Evolutionary conservation across 2,113 vertebrate species (phyloP).

Genomic region (Tetraodon nigroviridis): DNA sequence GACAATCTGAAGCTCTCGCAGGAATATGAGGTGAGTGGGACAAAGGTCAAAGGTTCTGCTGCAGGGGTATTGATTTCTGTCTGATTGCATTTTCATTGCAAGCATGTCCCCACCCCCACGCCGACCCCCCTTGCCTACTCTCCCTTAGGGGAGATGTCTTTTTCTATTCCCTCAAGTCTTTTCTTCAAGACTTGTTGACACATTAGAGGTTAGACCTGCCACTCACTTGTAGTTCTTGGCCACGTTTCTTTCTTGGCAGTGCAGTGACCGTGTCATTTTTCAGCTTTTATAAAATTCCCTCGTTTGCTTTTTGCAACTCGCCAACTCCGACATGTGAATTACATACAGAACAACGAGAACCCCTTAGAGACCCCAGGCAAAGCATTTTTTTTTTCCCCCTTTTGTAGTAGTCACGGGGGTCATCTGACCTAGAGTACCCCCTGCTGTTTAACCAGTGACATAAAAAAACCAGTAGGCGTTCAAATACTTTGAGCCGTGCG

Average conservation of each 20-base stretch:
- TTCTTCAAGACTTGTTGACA: not conserved
- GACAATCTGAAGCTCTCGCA: slow-evolving; percentile 98
- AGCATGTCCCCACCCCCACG: not conserved
- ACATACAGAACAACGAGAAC: no score
- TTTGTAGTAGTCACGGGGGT: not conserved
- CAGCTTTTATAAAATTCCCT: no score
- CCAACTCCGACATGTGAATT: no score
- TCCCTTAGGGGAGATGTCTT: not conserved
- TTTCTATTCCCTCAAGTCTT: not conserved
- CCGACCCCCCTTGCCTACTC: not conserved
- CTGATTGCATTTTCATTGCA: slow-evolving; percentile 38
- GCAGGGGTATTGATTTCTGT: slow-evolving; percentile 30
- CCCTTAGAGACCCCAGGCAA: no score
- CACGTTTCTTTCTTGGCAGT: no score
- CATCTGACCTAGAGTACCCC: no score
- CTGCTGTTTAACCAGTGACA: not conserved
- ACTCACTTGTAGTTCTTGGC: no score
- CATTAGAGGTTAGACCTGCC: no score
- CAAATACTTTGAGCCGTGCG: no score
- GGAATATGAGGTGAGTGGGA: slow-evolving; percentile 89
- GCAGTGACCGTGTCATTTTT: no score
- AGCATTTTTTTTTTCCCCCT: no score
- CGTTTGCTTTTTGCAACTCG: no score
- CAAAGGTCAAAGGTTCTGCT: slow-evolving; percentile 15
- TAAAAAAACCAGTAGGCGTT: not conserved